Evolutionary conservation across 2,888 invertebrate genomes (phyloP).

Genomic region (Eupithecia pulchellata): DNA sequence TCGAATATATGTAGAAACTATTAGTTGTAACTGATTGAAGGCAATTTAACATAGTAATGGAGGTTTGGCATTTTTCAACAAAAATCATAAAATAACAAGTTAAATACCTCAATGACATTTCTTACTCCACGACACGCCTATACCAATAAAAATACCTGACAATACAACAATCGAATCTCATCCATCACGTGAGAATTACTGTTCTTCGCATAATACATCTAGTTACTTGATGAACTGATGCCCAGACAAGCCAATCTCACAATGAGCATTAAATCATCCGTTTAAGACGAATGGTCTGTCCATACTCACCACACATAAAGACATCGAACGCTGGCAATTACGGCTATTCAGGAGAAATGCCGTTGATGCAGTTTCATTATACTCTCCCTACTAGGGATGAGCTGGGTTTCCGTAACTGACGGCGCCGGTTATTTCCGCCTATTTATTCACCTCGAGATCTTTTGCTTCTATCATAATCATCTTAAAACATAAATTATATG

Average conservation of each 20-base stretch:
- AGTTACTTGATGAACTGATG: conserved; percentile 28
- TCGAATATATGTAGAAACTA: no score
- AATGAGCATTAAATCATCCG: conserved; percentile 36
- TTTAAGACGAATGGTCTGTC: conserved; percentile 42
- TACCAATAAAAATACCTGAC: neutral
- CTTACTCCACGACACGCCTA: neutral
- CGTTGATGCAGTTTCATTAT: conserved; percentile 82
- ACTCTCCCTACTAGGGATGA: conserved; percentile 58
- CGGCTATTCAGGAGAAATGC: conserved; percentile 71
- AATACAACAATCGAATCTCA: conserved; percentile 2
- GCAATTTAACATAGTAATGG: no score
- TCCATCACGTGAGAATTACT: conserved; percentile 19
- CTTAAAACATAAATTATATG: no score
- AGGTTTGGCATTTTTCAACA: neutral
- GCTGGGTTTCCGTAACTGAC: conserved; percentile 12
- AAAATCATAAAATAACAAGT: neutral
- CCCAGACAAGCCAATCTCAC: conserved; percentile 31
- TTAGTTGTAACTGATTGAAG: no score
- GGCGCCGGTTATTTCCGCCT: no score
- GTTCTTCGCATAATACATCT: conserved; percentile 27
- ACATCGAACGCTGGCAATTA: conserved; percentile 73
- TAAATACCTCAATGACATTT: neutral
- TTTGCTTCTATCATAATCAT: no score
- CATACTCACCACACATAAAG: conserved; percentile 53
- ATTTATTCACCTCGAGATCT: no score